These are phyloP conservation scores for Numida meleagris DNA, from an alignment of 2,113 vertebrate genomes.

Conservation along the genomic window DNA sequence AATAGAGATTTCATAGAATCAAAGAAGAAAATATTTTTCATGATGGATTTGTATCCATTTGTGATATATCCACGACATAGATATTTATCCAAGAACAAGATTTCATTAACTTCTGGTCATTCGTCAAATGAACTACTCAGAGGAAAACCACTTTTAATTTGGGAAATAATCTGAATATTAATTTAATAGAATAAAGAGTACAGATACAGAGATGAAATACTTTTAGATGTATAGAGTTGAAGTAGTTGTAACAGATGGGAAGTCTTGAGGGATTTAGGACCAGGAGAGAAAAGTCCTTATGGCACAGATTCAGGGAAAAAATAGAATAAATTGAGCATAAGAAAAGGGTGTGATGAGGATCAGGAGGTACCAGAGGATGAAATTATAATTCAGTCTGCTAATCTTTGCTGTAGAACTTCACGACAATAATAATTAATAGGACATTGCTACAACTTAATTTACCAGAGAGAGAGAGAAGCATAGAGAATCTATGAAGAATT, in stretches of 20 bases:
- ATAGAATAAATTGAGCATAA: slow-evolving; percentile 30
- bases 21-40: not conserved
- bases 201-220: not conserved
- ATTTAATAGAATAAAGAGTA: not conserved
- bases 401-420: not conserved
- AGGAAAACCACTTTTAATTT: slow-evolving; percentile 5
- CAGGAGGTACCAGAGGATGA: slow-evolving; percentile 36
- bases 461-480: not conserved
- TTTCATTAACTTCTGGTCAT: not conserved
- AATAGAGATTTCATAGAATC: not conserved
- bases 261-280: slow-evolving; percentile 31
- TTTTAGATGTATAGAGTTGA: slow-evolving; percentile 22
- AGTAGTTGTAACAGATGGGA: slow-evolving; percentile 32
- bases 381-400: slow-evolving; percentile 31
- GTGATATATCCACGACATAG: not conserved
- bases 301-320: not conserved
- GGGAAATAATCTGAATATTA: not conserved
- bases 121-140: not conserved
- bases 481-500: not conserved
- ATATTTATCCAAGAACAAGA: not conserved
- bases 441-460: not conserved
- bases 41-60: not conserved
- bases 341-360: slow-evolving; percentile 27
- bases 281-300: slow-evolving; percentile 23
- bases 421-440: not conserved